Conservation (phyloP, 2,113 vertebrate genomes). For the Larimichthys crocea region DNA sequence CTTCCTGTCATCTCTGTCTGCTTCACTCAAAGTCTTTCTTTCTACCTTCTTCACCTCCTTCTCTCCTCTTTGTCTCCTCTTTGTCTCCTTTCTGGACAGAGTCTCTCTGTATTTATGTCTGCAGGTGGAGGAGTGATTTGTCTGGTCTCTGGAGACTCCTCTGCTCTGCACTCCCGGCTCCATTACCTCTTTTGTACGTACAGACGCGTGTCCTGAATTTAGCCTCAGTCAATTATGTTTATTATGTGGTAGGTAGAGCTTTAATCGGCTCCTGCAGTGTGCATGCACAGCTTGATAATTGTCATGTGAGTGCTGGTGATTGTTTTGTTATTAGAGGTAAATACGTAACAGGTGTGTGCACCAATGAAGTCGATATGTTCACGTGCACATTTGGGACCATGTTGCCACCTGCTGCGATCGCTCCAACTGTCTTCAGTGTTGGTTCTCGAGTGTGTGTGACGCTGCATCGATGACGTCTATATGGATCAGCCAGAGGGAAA, state of each 20-base stretch:
- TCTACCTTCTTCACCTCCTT: background rate
- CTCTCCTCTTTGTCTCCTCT: background rate
- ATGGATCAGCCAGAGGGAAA: slow-evolving; percentile 17
- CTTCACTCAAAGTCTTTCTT: too few relatives aligned
- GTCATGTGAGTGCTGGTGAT: slow-evolving; percentile 3
- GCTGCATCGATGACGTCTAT: background rate
- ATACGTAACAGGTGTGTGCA: background rate
- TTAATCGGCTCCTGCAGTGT: slow-evolving; percentile 33
- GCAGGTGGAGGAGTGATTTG: slow-evolving; percentile 8
- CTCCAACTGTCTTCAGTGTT: background rate
- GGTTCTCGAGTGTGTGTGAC: background rate
- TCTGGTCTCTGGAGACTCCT: slow-evolving; percentile 27
- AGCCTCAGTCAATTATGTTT: slow-evolving; percentile 43
- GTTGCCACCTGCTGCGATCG: background rate
- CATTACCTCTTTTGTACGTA: slow-evolving; percentile 31
- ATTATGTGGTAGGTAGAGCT: slow-evolving; percentile 23
- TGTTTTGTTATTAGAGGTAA: background rate
- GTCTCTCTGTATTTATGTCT: background rate
- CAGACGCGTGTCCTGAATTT: slow-evolving; percentile 37
- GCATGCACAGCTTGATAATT: background rate
- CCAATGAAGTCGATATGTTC: background rate
- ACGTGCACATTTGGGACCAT: background rate
- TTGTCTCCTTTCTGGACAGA: background rate
- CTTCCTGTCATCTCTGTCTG: background rate
- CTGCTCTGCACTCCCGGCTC: slow-evolving; percentile 21